Evolutionary conservation across 2,113 vertebrate genomes (phyloP).

Genomic region (Numida meleagris): DNA sequence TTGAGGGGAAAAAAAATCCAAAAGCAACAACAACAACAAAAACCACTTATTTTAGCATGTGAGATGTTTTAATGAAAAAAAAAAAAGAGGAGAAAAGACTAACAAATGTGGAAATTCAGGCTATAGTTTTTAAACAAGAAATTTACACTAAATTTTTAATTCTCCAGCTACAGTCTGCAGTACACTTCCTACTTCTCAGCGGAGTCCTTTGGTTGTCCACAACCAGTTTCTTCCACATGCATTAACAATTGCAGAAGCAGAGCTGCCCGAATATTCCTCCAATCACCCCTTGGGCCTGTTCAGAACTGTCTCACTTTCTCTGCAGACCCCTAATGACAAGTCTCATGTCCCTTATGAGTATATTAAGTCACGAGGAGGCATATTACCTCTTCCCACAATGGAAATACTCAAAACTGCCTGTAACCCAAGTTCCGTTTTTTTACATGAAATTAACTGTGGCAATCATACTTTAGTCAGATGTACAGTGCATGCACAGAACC

Average conservation of each 20-base stretch:
- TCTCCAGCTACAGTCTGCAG: neutral
- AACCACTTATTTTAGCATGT: neutral
- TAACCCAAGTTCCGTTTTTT: neutral
- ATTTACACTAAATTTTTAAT: neutral
- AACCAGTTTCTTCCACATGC: neutral
- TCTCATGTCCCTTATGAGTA: neutral
- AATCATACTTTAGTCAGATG: neutral
- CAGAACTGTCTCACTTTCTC: neutral
- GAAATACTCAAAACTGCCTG: neutral
- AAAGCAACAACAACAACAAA: no score
- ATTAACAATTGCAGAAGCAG: neutral
- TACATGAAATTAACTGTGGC: neutral
- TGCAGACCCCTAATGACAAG: neutral
- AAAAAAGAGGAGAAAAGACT: neutral
- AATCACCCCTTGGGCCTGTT: neutral
- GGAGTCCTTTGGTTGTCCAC: neutral
- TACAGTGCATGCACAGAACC: fast-evolving
- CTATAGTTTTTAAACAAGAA: neutral
- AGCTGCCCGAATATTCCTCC: neutral
- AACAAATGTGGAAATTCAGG: neutral
- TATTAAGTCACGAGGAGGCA: neutral
- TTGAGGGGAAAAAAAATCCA: neutral
- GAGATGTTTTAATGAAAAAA: neutral
- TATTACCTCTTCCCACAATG: neutral
- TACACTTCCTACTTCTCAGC: neutral